A percentile compares a stretch with the other conserved stretches of the same genome.
phyloP scores from a whole-genome alignment of 2,888 invertebrate genomes.

The Cyclophora albipunctata region DNA sequence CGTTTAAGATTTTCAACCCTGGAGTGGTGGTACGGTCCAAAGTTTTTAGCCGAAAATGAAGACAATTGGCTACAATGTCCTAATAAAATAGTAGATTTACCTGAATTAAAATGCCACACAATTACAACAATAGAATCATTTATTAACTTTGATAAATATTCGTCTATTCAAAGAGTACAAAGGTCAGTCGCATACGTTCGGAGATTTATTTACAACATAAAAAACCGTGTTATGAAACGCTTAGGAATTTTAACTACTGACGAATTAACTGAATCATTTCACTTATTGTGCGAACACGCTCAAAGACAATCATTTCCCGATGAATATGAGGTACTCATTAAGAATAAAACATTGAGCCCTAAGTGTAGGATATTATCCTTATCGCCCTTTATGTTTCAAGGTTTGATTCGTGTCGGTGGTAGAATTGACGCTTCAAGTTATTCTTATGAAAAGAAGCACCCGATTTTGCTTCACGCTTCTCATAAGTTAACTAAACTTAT shows the following conservation, averaged over 20 bases:
- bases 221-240: conserved; percentile 5
- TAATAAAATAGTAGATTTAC: not conserved
- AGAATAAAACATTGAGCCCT: conserved; percentile 7
- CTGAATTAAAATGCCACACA: conserved; percentile 11
- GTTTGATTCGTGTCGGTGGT: conserved; percentile 19
- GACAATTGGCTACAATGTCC: conserved; percentile 7
- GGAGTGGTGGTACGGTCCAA: conserved; percentile 21
- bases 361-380: conserved; percentile 18
- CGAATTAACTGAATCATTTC: conserved; percentile 14
- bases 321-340: conserved; percentile 15
- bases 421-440: no score
- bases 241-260: conserved; percentile 8
- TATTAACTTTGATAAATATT: conserved; percentile 12
- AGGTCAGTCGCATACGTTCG: conserved; percentile 11
- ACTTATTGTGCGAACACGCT: conserved; percentile 5
- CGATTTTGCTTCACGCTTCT: conserved; percentile 12
- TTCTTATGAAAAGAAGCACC: no score
- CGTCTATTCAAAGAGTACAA: conserved; percentile 11
- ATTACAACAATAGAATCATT: not conserved
- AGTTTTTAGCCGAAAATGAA: conserved; percentile 5
- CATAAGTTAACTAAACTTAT: no score
- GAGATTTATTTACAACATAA: conserved; percentile 15
- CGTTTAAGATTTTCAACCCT: not conserved
- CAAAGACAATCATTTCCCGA: conserved; percentile 18
- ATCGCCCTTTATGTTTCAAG: conserved; percentile 13